Evolutionary conservation across 2,888 invertebrate species (phyloP).

Genomic region (Anagyrus pseudococci): DNA sequence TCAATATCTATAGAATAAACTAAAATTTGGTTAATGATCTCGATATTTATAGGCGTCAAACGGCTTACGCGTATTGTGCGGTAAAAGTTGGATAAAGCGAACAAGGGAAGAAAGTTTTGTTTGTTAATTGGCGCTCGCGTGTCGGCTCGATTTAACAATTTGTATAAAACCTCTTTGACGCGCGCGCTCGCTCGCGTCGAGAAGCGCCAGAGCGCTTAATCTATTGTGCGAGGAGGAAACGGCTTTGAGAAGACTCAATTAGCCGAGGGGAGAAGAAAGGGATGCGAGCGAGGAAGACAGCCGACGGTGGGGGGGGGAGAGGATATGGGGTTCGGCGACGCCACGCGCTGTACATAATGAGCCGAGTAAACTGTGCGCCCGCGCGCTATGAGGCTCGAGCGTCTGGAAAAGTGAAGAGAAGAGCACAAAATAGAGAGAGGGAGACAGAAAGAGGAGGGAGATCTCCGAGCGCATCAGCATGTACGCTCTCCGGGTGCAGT

Average conservation of each 20-base stretch:
- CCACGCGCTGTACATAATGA: slow-evolving; percentile 32
- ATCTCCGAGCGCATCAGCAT: slow-evolving; percentile 42
- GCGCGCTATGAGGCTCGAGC: slow-evolving; percentile 19
- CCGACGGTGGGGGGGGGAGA: not conserved
- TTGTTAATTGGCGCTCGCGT: too few relatives aligned
- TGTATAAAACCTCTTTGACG: too few relatives aligned
- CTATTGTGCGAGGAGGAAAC: not conserved
- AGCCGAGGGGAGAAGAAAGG: slow-evolving; percentile 6
- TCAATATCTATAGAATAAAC: too few relatives aligned
- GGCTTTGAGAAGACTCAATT: slow-evolving; percentile 10
- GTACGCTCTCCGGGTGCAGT: slow-evolving; percentile 56
- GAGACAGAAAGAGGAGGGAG: slow-evolving; percentile 37
- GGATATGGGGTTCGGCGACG: slow-evolving; percentile 4
- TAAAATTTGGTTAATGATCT: too few relatives aligned
- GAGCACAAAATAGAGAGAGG: slow-evolving; percentile 2
- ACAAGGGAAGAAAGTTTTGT: too few relatives aligned
- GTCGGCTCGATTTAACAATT: too few relatives aligned
- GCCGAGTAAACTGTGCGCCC: slow-evolving; percentile 17
- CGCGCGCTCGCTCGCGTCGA: too few relatives aligned
- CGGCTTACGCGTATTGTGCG: too few relatives aligned
- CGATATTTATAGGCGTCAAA: too few relatives aligned
- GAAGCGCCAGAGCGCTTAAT: too few relatives aligned
- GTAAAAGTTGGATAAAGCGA: too few relatives aligned
- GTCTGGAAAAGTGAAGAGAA: slow-evolving; percentile 37
- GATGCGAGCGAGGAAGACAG: not conserved